Evolutionary conservation across 1,140 invertebrate genomes (phyloP).

Genomic region (Zophobas morio): DNA sequence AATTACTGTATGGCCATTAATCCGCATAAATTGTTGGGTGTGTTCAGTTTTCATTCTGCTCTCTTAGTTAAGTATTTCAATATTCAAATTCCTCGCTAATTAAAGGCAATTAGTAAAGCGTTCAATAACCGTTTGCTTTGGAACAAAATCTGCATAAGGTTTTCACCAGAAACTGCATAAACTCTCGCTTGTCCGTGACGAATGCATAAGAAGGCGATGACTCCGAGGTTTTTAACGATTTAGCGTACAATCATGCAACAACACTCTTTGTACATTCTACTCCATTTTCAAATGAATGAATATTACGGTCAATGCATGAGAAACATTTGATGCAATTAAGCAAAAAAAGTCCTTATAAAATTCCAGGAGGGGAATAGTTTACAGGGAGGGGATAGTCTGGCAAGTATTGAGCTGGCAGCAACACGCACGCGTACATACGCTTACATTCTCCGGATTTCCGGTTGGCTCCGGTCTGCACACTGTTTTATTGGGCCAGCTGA

Average conservation of each 20-base stretch:
- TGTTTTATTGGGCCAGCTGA: conserved; percentile 46
- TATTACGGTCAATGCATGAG: conserved; percentile 26
- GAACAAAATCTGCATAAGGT: not conserved
- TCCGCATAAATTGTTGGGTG: conserved; percentile 9
- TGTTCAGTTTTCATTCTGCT: conserved; percentile 26
- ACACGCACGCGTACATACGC: conserved; percentile 42
- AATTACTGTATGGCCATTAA: conserved; percentile 26
- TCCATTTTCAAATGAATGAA: conserved; percentile 41
- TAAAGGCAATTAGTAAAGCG: conserved; percentile 13
- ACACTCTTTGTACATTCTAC: conserved; percentile 24
- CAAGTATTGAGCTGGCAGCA: conserved; percentile 50
- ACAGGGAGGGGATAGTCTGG: conserved; percentile 28
- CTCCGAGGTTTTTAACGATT: conserved; percentile 18
- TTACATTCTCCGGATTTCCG: conserved; percentile 45
- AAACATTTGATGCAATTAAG: conserved; percentile 31
- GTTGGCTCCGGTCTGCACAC: conserved; percentile 45
- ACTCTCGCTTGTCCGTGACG: conserved; percentile 16
- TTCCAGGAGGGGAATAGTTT: conserved; percentile 37
- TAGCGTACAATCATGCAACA: conserved; percentile 6
- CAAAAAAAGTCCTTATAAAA: conserved; percentile 32
- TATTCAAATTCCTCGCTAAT: conserved; percentile 30
- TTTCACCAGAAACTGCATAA: conserved; percentile 15
- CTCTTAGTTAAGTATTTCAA: conserved; percentile 11
- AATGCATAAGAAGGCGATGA: conserved; percentile 33
- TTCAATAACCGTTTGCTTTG: not conserved